These are phyloP conservation scores for Argentina silus DNA, from an alignment of 2,797 vertebrate species.

Conservation along the genomic window DNA sequence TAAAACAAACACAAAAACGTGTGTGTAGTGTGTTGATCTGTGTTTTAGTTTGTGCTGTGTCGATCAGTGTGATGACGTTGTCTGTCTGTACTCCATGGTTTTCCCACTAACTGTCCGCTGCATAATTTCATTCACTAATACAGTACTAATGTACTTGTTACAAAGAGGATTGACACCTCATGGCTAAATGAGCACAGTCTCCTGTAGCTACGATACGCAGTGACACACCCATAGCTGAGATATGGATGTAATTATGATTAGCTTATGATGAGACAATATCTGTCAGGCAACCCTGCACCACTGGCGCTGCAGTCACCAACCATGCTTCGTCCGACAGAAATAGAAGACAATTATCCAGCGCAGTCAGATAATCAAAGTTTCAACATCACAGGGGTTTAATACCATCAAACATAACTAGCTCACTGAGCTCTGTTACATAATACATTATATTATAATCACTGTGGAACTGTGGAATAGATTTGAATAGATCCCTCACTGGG, in stretches of 20 bases:
- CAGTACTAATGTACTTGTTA: neutral
- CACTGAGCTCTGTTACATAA: conserved; percentile 30
- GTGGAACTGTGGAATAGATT: conserved; percentile 17
- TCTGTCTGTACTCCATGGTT: conserved; percentile 5
- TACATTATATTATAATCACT: conserved; percentile 34
- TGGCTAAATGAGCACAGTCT: neutral
- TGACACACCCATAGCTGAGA: neutral
- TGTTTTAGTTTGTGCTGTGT: neutral
- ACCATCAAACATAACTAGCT: conserved; percentile 26
- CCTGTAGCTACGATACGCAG: neutral
- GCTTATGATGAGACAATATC: neutral
- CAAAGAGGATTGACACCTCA: neutral
- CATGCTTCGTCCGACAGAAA: conserved; percentile 6
- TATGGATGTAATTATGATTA: too few relatives aligned
- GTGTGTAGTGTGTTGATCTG: neutral
- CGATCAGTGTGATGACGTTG: neutral
- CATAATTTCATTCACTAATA: conserved; percentile 13
- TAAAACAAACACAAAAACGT: conserved; percentile 9
- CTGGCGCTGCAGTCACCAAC: neutral
- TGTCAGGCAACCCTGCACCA: conserved; percentile 18
- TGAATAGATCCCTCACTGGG: conserved; percentile 23
- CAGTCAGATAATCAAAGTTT: conserved; percentile 22
- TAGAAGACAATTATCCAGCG: conserved; percentile 14
- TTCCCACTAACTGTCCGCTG: neutral
- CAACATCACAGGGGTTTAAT: conserved; percentile 27